Conservation (phyloP, 2,888 invertebrate species). For the Chymomyza caudatula region DNA sequence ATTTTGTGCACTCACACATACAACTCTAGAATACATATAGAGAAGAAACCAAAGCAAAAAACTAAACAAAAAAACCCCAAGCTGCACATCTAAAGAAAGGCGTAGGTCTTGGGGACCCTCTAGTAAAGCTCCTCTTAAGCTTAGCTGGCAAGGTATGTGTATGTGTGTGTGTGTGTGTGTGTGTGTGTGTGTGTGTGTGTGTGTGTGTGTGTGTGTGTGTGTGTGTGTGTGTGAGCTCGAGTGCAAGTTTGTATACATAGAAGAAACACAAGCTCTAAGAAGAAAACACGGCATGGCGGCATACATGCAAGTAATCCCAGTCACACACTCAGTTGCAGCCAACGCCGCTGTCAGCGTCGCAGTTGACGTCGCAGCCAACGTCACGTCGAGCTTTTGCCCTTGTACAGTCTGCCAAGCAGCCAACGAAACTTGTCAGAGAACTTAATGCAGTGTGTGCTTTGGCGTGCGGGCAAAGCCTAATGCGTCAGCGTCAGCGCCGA, state of each 20-base stretch:
- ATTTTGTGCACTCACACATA: not conserved
- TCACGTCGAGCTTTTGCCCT: constrained; percentile 10
- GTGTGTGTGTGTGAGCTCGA: constrained; percentile 4
- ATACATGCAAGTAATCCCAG: constrained; percentile 13
- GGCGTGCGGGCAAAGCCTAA: no score
- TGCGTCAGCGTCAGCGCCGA: no score
- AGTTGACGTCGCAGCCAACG: not conserved
- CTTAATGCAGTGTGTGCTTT: not conserved
- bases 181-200: no score
- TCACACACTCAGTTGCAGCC: constrained; percentile 23
- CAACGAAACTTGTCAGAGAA: not conserved
- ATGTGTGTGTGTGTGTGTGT: no score
- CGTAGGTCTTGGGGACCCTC: constrained; percentile 10
- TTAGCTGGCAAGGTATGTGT: no score
- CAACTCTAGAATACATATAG: constrained; percentile 11
- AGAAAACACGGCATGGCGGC: constrained; percentile 11
- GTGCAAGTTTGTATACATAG: not conserved
- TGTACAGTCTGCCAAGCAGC: constrained; percentile 43
- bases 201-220: constrained; percentile 5
- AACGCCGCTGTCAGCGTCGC: not conserved
- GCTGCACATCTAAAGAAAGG: constrained; percentile 41
- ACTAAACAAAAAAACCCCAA: constrained; percentile 7
- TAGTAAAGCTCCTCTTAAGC: no score
- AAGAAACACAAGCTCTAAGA: constrained; percentile 3
- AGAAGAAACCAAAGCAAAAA: constrained; percentile 29